Base-by-base conservation (phyloP, 1,140 invertebrate genomes). In the Trichonephila clavipes region DNA sequence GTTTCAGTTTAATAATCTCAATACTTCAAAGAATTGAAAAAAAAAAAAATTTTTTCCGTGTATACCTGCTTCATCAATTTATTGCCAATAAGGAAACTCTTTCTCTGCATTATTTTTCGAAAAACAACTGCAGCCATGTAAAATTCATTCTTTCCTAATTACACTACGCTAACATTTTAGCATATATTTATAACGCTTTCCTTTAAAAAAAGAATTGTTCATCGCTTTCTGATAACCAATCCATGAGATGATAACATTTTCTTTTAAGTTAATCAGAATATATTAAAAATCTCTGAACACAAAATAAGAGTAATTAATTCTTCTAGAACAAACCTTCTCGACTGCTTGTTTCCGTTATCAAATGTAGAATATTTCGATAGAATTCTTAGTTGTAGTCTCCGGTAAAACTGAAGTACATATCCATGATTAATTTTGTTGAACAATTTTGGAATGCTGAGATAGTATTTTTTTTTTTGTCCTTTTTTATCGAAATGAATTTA, bases 231-330 rank as follows among this genome's bases (percentile, higher is more conserved):
- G 34, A 62, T 66, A 69, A 66, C 16, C 28, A 34, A 40, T 88
- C 62, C n/a, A 28, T 64, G 16, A n/a, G 6, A 59, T 16, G 61
- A 66, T 44, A 88, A 88, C 28, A 88, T 88, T 88, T 88, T 88
- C 86, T 85, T 85, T 83, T 59, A 24, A 59, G 51, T 85, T 85
- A 59, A 88, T 88, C 24, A 66, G 77, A 72, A 82, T 92, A 77
- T 59, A 85, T 85, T 85, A 92, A 92, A 92, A 92, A 62, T 85
- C 21, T 59, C 28, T 62, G 59, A 69, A 66, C 77, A 44, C 59
- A 83, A 66, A 92, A 85, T 92, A 10, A 62, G 77, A 44, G 77
- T 92, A 85, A 92, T 92, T 92, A 85, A 62, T 92, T 92, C 62
- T 16, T 61, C 44, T 34, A 44, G 44, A 85, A 69, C 82, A 90